These are phyloP conservation scores for Baccha elongata DNA, from an alignment of 2,888 invertebrate genomes.

Conservation along the genomic window DNA sequence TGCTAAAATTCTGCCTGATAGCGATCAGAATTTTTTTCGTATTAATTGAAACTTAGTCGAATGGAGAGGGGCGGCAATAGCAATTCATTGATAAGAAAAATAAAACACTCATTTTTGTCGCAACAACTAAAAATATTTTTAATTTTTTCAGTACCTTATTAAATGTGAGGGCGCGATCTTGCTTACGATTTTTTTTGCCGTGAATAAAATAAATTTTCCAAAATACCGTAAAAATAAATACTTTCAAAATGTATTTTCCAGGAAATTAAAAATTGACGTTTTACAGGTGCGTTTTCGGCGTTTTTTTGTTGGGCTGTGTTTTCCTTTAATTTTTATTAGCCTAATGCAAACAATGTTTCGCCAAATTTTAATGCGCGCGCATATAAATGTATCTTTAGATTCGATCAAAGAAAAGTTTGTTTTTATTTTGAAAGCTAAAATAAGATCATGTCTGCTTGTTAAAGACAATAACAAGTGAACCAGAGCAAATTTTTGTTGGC, in stretches of 20 bases:
- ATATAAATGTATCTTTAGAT: neutral
- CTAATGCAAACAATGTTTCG: neutral
- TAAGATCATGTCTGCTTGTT: slow-evolving; percentile 35
- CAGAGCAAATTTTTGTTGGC: slow-evolving; percentile 51
- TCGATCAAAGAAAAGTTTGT: slow-evolving; percentile 21
- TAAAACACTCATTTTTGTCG: slow-evolving; percentile 1
- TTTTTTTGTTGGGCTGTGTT: neutral
- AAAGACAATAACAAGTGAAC: slow-evolving; percentile 17
- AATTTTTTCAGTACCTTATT: slow-evolving; percentile 29
- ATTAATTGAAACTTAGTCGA: neutral
- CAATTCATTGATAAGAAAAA: slow-evolving; percentile 37
- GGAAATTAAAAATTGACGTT: slow-evolving; percentile 45
- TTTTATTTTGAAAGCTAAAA: slow-evolving; percentile 61
- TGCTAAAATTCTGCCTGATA: neutral
- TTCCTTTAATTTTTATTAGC: neutral
- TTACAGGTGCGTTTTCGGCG: slow-evolving; percentile 54
- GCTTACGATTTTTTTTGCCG: slow-evolving; percentile 2
- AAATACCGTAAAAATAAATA: slow-evolving; percentile 5
- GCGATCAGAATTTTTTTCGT: neutral
- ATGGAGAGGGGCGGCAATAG: slow-evolving; percentile 1
- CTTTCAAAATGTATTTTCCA: slow-evolving; percentile 45
- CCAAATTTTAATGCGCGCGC: slow-evolving; percentile 45
- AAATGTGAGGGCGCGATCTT: slow-evolving; percentile 63
- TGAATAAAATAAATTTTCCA: neutral
- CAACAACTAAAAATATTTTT: slow-evolving; percentile 18